Evolutionary conservation across 2,888 invertebrate species (phyloP), one percentile per base, ranked within the genome.

Genomic region (Drosophila koepferae): DNA sequence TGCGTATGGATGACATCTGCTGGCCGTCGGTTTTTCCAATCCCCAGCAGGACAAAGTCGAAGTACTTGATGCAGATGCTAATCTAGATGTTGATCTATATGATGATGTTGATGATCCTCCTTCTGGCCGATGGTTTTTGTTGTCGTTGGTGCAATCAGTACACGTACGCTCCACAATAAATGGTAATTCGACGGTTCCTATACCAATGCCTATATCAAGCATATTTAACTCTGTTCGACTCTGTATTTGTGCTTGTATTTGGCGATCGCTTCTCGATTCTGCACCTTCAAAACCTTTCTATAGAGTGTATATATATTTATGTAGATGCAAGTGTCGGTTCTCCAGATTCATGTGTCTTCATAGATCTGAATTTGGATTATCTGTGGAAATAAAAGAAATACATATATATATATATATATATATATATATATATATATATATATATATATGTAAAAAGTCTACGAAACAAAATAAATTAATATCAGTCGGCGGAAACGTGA

Each of bases 181-280:
- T 82, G 73, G 79, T 72, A 73, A 65, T 69, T 72, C 76, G 79
- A 79, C 81, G 73, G 70, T 70, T 74, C 58, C 51, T 55, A 61
- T 62, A 2, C 74, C 69, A 70, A 68, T 75, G 64, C 72, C 63
- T 68, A n/a, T 74, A 72, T 74, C 55, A 74, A 84, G 87, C 85
- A 85, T 85, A 84, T 84, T 86, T 80, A 76, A 60, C 62, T 63
- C 56, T 34, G 28, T 79, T 75, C 65, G 58, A 49, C 51, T 63
- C 40, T 48, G 46, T 20, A 31, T 48, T 63, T 61, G 46, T 63
- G 38, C 69, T 55, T 56, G 36, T 49, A n/a, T 63, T 67, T 59
- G 66, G 59, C 56, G 64, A 59, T 38, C 38, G 38, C 49, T 67
- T 34, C 62, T 46, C n/a, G 36, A 28, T 64, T 14, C 20, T 23